Evolutionary conservation across 2,888 invertebrate genomes (phyloP).

Genomic region (Drosophila maculinotata): DNA sequence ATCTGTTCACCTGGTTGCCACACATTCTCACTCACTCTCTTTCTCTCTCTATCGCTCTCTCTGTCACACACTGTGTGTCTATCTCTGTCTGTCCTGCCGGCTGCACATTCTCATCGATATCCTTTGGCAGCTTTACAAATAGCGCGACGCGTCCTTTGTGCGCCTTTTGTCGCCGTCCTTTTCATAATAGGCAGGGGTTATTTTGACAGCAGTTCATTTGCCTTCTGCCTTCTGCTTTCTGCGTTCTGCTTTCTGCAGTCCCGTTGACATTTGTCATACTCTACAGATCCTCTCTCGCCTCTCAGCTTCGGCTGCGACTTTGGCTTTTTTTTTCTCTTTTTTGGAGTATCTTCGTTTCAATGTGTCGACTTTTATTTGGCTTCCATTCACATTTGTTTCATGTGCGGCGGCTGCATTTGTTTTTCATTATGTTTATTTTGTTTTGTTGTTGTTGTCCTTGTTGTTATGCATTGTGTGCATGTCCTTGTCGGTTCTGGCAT

Average conservation of each 20-base stretch:
- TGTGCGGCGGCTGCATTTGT: conserved; percentile 48
- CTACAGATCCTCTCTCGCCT: conserved; percentile 14
- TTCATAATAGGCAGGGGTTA: conserved; percentile 71
- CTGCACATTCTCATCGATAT: conserved; percentile 73
- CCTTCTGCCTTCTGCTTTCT: conserved; percentile 68
- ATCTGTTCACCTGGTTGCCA: conserved; percentile 76
- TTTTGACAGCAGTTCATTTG: conserved; percentile 81
- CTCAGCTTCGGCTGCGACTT: conserved; percentile 2
- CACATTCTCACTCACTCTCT: conserved; percentile 16
- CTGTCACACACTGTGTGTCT: neutral
- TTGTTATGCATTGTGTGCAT: conserved; percentile 25
- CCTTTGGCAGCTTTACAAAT: conserved; percentile 70
- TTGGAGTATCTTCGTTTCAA: conserved; percentile 45
- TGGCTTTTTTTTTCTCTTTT: no score
- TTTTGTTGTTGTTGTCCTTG: conserved; percentile 34
- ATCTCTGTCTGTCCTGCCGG: conserved; percentile 45
- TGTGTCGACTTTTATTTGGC: conserved; percentile 68
- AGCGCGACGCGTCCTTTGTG: conserved; percentile 67
- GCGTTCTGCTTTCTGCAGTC: conserved; percentile 17
- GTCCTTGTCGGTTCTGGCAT: conserved; percentile 28
- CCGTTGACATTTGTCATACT: conserved; percentile 64
- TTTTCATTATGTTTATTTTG: conserved; percentile 34
- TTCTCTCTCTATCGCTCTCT: conserved; percentile 2
- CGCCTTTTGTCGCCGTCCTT: conserved; percentile 63
- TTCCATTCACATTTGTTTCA: conserved; percentile 48